Percentiles rank a stretch among this genome's conserved stretches.
Evolutionary conservation across 2,113 vertebrate genomes (phyloP).

Genomic region (Toxotes jaculatrix): DNA sequence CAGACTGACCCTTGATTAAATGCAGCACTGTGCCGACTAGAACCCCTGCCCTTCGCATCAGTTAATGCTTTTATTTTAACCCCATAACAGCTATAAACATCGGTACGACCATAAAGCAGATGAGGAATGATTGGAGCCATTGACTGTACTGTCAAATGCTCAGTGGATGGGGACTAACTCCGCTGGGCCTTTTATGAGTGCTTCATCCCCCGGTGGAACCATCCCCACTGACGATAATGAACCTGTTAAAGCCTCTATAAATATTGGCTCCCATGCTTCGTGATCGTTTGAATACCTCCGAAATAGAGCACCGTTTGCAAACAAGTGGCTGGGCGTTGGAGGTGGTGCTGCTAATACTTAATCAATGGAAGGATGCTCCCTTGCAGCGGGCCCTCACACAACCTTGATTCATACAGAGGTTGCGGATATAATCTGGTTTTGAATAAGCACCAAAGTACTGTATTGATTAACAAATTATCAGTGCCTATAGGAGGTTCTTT

Average conservation of each 20-base stretch:
- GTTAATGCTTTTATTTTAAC: constrained; percentile 77
- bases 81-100: constrained; percentile 82
- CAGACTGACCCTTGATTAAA: constrained; percentile 69
- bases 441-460: constrained; percentile 61
- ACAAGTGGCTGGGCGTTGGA: constrained; percentile 74
- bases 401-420: constrained; percentile 56
- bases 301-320: constrained; percentile 67
- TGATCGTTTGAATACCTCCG: constrained; percentile 74
- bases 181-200: constrained; percentile 70
- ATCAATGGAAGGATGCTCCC: constrained; percentile 77
- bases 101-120: constrained; percentile 75
- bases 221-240: constrained; percentile 79
- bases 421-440: constrained; percentile 59
- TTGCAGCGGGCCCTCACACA: constrained; percentile 49
- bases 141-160: constrained; percentile 78
- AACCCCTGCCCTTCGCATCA: constrained; percentile 53
- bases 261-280: constrained; percentile 77
- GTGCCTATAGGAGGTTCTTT: constrained; percentile 55
- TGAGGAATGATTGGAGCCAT: constrained; percentile 81
- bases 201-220: constrained; percentile 65
- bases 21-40: constrained; percentile 51
- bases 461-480: constrained; percentile 73
- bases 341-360: constrained; percentile 72
- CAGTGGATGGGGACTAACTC: constrained; percentile 68
- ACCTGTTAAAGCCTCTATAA: constrained; percentile 83